phyloP scores from a whole-genome alignment of 2,888 invertebrate species.

The Coleophora deauratella region DNA sequence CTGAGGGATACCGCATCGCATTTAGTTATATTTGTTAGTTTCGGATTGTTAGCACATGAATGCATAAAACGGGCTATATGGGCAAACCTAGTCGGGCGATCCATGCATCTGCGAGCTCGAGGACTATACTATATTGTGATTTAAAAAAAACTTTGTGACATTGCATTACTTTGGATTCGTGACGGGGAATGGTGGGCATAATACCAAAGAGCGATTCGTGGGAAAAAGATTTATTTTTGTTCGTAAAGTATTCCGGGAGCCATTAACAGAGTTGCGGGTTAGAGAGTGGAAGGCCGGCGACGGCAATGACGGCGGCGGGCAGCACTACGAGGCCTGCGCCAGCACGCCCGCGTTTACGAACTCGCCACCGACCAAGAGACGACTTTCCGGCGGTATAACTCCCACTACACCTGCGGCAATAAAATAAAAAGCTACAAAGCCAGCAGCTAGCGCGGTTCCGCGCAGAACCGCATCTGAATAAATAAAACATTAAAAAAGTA shows the following conservation, averaged over 20 bases:
- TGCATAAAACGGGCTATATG: constrained; percentile 58
- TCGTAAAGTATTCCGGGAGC: constrained; percentile 59
- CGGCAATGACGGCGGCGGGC: constrained; percentile 24
- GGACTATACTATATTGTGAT: constrained; percentile 15
- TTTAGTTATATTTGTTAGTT: background rate
- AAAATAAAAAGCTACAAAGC: constrained; percentile 72
- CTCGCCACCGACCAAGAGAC: constrained; percentile 77
- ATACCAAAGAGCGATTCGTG: constrained; percentile 62
- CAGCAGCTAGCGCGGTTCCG: constrained; percentile 48
- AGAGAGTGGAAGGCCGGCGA: constrained; percentile 39
- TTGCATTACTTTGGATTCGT: constrained; percentile 63
- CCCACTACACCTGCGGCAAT: constrained; percentile 77
- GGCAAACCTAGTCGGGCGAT: constrained; percentile 70
- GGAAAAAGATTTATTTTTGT: constrained; percentile 63
- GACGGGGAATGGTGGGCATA: constrained; percentile 46
- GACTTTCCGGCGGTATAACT: constrained; percentile 76
- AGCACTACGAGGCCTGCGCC: constrained; percentile 63
- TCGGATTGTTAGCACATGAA: constrained; percentile 7
- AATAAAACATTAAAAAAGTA: constrained; percentile 41
- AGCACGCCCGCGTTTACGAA: constrained; percentile 71
- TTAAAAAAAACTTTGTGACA: constrained; percentile 49
- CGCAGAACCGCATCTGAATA: constrained; percentile 45
- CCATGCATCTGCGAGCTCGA: constrained; percentile 66
- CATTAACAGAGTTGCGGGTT: constrained; percentile 56
- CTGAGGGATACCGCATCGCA: constrained; percentile 65